phyloP scores from a whole-genome alignment of 2,113 vertebrate genomes.

The Hypanus sabinus region DNA sequence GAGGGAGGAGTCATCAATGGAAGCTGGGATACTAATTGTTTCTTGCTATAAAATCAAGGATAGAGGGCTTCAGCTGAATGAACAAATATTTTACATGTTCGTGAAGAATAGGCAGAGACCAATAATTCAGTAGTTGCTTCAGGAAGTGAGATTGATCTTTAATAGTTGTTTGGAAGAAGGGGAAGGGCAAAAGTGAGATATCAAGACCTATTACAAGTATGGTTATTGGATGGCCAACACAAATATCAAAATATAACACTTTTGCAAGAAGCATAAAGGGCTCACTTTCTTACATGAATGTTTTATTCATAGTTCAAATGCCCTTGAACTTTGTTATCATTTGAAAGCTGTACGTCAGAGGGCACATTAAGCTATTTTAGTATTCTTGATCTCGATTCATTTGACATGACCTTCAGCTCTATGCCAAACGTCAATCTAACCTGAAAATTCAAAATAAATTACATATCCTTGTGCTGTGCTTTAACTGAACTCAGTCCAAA shows the following conservation, averaged over 20 bases:
- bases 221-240: background rate
- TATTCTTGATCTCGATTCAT: background rate
- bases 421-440: background rate
- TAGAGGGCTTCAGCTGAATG: background rate
- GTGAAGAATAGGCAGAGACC: background rate
- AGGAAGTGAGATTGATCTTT: background rate
- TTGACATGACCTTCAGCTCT: background rate
- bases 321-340: background rate
- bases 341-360: background rate
- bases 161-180: background rate
- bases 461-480: background rate
- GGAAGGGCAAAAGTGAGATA: background rate
- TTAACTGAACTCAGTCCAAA: background rate
- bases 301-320: conserved; percentile 5
- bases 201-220: background rate
- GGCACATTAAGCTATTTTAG: conserved; percentile 13
- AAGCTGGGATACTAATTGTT: background rate
- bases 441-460: background rate
- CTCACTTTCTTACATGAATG: background rate
- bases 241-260: background rate
- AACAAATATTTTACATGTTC: background rate
- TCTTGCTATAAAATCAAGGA: background rate
- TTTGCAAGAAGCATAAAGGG: background rate
- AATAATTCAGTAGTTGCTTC: background rate
- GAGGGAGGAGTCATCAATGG: background rate